Evolutionary conservation across 2,797 vertebrate genomes (phyloP), one percentile per base, ranked within the genome.

Genomic region (Peromyscus attwateri): DNA sequence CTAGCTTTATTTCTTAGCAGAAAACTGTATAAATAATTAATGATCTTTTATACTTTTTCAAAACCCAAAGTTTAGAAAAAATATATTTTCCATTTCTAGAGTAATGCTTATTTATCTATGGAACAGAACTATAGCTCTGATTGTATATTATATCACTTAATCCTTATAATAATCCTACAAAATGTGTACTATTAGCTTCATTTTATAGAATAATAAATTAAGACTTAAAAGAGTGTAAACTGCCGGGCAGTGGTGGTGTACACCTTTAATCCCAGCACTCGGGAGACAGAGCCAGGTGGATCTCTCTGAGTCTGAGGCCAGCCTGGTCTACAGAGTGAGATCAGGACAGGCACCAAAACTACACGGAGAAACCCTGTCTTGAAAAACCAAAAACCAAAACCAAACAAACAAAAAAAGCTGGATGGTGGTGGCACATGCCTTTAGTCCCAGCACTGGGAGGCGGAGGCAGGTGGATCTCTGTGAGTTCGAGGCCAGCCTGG

Each of bases 1-100:
- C 3, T 94, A 64, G 77, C 77, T 97, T 96, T 92, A 84, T 92
- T 96, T 83, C 57, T 87, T 80, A 93, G 83, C 64, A 89, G 49
- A 71, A 96, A 96, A 95, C 27, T 89, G 1, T 71, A 95, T 89
- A 97, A 92, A 95, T 89, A 97, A 92, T 55, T 68, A 89, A 95
- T 84, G 55, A 95, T 60, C 57, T 91, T 96, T 83, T 71, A 93
- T 87, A 34, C 21, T 87, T 92, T 93, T 96, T 87, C 77, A 93
- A 92, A 94, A 85, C 23, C 79, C 55, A 84, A 5, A 87, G 34
- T 14, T 52, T 52, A 3, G 11, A 52, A 52, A 52, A 94, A 95
- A 91, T 84, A 79, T 64, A 96, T 57, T 96, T 98, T 93, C 95
- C 7, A 89, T 68, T 96, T 95, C 17, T 64, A 84, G 29, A 85